These are phyloP conservation scores for Rallus crepitans DNA, from an alignment of 2,797 vertebrate genomes.

Conservation along the genomic window DNA sequence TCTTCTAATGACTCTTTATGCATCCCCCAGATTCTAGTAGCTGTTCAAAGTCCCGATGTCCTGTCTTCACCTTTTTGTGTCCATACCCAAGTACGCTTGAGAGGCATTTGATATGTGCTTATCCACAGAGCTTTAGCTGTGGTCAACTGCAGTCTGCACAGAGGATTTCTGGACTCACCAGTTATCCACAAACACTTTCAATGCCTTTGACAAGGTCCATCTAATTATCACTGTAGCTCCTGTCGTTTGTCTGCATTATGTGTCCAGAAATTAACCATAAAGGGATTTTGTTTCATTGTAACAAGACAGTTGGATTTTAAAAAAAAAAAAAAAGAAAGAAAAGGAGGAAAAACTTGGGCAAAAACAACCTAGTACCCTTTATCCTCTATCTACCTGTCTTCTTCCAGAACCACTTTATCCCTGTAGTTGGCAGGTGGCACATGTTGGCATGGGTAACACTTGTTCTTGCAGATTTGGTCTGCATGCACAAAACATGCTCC, in stretches of 20 bases:
- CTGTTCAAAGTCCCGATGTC: not conserved
- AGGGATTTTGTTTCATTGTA: not conserved
- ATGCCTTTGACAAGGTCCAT: not conserved
- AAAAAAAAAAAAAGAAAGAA: not conserved
- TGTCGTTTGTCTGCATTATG: not conserved
- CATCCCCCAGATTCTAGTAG: not conserved
- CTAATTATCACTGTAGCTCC: not conserved
- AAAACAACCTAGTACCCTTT: not conserved
- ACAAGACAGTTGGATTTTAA: not conserved
- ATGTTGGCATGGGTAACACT: not conserved
- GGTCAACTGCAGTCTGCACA: not conserved
- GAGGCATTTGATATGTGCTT: not conserved
- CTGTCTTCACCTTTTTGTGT: not conserved
- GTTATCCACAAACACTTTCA: not conserved
- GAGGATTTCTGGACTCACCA: not conserved
- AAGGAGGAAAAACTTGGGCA: not conserved
- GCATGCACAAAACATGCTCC: not conserved
- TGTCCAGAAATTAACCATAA: not conserved
- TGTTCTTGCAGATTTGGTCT: not conserved
- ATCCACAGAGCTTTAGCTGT: not conserved
- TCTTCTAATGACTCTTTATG: not conserved
- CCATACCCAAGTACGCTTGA: not conserved
- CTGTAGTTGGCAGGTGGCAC: not conserved
- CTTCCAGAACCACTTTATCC: not conserved
- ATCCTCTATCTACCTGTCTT: not conserved